A percentile compares a stretch with the other conserved stretches of the same genome.
Conservation (phyloP, 2,888 invertebrate genomes). For the Acanthococcus lagerstroemiae region DNA sequence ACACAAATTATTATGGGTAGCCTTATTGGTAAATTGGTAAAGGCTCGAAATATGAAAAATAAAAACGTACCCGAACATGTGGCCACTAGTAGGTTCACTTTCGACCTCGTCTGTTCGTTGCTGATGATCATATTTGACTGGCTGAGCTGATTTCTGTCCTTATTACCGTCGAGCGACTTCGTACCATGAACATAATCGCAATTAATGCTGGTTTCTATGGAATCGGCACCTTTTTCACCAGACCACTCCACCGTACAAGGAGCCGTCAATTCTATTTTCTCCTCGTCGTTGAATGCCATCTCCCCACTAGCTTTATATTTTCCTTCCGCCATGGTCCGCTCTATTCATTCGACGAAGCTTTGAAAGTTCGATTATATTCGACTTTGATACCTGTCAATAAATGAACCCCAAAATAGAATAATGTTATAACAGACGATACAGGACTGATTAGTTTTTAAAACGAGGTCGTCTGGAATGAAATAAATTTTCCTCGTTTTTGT, state of each 20-base stretch:
- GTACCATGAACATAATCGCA: conserved; percentile 8
- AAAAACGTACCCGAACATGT: conserved; percentile 22
- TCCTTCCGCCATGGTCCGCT: conserved; percentile 3
- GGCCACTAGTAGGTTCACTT: conserved; percentile 14
- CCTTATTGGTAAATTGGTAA: no score
- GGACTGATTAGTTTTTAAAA: no score
- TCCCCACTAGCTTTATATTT: conserved; percentile 13
- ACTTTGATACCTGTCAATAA: no score
- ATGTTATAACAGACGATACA: no score
- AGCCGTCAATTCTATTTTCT: conserved; percentile 17
- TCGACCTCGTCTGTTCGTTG: conserved; percentile 3
- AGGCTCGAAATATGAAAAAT: no score
- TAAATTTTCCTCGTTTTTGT: no score
- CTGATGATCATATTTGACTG: conserved; percentile 24
- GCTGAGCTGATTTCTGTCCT: conserved; percentile 6
- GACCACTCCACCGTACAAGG: not conserved
- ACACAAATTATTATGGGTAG: no score
- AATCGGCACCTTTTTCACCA: conserved; percentile 11
- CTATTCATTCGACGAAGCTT: no score
- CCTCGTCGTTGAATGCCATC: conserved; percentile 10
- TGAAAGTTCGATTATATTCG: no score
- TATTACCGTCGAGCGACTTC: conserved; percentile 5
- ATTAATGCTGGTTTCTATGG: conserved; percentile 6
- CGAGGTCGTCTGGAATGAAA: no score
- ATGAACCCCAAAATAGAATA: no score